Conservation (phyloP, 2,888 invertebrate species). For the Dioctria linearis region DNA sequence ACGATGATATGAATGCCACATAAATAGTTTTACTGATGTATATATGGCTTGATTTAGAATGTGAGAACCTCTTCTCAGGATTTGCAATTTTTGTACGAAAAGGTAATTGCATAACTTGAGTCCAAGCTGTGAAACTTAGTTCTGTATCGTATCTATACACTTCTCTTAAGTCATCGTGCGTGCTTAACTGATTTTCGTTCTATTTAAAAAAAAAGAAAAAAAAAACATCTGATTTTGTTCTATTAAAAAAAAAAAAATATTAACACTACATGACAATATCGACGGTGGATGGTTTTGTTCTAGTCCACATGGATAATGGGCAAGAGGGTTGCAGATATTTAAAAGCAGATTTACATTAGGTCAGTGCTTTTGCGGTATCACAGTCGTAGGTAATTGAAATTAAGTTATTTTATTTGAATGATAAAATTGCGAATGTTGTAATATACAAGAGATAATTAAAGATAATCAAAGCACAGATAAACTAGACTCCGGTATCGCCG, state of each 20-base stretch:
- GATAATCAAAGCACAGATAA: too few species aligned
- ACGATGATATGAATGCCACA: conserved; percentile 54
- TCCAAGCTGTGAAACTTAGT: not conserved
- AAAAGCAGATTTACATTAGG: not conserved
- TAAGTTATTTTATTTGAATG: too few species aligned
- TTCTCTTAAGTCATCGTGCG: not conserved
- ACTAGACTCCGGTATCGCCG: too few species aligned
- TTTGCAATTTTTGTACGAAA: not conserved
- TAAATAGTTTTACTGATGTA: conserved; percentile 23
- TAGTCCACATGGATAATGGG: not conserved
- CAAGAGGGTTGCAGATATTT: not conserved
- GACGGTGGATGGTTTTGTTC: not conserved
- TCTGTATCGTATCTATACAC: not conserved
- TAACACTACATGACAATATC: not conserved
- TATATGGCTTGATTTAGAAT: conserved; percentile 1
- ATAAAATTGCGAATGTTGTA: too few species aligned
- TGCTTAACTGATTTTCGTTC: not conserved
- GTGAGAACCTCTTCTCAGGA: not conserved
- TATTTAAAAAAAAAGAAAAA: not conserved
- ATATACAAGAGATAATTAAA: too few species aligned
- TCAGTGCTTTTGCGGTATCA: too few species aligned
- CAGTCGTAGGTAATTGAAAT: too few species aligned
- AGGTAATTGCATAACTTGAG: not conserved
- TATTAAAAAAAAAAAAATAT: not conserved
- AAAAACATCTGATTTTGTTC: not conserved